A percentile compares a stretch with the other conserved stretches of the same genome.
phyloP scores from a whole-genome alignment of 2,113 vertebrate genomes.

The Epinephelus cyanopodus region DNA sequence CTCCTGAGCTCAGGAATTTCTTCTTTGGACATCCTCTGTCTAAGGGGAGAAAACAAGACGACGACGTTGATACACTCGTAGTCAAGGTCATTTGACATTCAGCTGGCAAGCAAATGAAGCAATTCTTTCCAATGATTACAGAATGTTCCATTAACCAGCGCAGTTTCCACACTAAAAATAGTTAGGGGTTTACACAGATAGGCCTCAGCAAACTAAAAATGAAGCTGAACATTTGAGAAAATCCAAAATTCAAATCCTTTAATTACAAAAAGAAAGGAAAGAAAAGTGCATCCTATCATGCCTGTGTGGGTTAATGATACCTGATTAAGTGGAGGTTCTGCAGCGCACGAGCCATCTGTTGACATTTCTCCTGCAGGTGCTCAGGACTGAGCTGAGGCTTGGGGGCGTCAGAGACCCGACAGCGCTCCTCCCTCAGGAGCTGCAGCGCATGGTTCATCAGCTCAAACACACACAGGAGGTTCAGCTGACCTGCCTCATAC shows the following conservation, averaged over 20 bases:
- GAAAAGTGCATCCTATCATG: background rate
- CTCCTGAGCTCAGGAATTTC: slow-evolving; percentile 59
- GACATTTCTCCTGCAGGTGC: slow-evolving; percentile 73
- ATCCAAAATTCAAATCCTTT: background rate
- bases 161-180: background rate
- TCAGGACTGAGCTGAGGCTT: slow-evolving; percentile 61
- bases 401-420: slow-evolving; percentile 41
- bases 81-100: background rate
- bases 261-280: background rate
- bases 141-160: background rate
- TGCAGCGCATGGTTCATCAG: slow-evolving; percentile 88
- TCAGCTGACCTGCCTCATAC: slow-evolving; percentile 88
- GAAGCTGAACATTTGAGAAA: background rate
- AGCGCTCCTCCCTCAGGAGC: slow-evolving; percentile 79
- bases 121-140: background rate
- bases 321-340: slow-evolving; percentile 76
- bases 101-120: background rate
- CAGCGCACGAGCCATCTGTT: slow-evolving; percentile 66
- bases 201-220: background rate
- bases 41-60: slow-evolving; percentile 53
- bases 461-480: slow-evolving; percentile 87
- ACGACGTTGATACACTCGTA: background rate
- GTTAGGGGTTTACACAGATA: background rate
- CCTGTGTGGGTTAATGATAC: slow-evolving; percentile 64
- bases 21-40: slow-evolving; percentile 80